phyloP scores from a whole-genome alignment of 2,113 vertebrate species.

The Melanerpes formicivorus region DNA sequence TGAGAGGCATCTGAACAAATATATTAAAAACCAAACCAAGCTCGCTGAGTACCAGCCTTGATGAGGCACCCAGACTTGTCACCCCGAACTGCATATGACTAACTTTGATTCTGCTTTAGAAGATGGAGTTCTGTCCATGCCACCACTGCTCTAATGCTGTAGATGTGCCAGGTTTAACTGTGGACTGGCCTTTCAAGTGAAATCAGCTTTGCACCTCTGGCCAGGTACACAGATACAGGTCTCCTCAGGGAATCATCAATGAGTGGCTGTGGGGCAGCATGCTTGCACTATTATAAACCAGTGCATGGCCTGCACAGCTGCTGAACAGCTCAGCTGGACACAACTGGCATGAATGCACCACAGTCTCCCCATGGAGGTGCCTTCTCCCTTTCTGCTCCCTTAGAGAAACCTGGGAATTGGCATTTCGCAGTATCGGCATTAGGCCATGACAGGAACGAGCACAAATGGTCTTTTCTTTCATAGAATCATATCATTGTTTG shows the following conservation, averaged over 20 bases:
- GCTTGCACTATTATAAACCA: neutral
- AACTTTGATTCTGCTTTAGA: neutral
- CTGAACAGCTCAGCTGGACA: neutral
- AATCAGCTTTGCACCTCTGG: neutral
- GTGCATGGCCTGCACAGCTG: fast-evolving
- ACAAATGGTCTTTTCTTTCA: fast-evolving
- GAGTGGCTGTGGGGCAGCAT: neutral
- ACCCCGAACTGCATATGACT: neutral
- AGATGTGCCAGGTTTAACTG: neutral
- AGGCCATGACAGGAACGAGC: neutral
- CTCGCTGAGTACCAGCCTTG: neutral
- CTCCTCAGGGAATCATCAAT: neutral
- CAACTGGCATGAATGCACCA: fast-evolving
- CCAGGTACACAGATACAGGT: fast-evolving
- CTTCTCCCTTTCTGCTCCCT: neutral
- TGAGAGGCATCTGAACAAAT: neutral
- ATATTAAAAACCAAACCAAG: neutral
- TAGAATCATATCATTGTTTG: no score
- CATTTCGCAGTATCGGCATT: neutral
- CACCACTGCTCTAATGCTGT: fast-evolving
- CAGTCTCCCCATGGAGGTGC: neutral
- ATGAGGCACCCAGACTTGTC: neutral
- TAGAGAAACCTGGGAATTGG: neutral
- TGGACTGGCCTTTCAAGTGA: neutral
- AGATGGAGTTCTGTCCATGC: neutral